Evolutionary conservation across 2,113 vertebrate species (phyloP), one percentile per base, ranked within the genome.

Genomic region (Larimichthys crocea): DNA sequence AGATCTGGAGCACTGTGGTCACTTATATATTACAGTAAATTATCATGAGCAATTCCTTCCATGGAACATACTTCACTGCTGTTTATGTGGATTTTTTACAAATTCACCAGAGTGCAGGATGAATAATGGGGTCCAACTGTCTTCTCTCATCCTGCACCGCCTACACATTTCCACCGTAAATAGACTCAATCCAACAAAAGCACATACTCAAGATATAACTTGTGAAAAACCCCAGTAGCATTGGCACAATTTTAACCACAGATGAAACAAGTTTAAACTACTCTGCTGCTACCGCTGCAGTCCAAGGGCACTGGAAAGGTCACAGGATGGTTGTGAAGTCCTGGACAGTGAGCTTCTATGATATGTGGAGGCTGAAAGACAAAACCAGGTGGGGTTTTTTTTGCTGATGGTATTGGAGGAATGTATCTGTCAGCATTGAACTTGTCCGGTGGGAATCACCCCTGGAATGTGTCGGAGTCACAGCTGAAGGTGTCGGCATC

Each of bases 381-480:
- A 40, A 52, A 70, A 77, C 80, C 83, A 84, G 90, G 83, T 90
- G 90, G 83, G 60, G 26, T 26, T 40, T 40, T 40, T 75, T 75
- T 75, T 64, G n/a, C 50, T 79, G 68, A 82, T 35, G 62, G 74
- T 17, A 86, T 53, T 10, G 35, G 15, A 80, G 84, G 88, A 92
- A 90, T 89, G 85, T 64, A 3, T 82, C 64, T 75, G 86, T 85
- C 89, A 90, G 87, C 82, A 31, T 31, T 63, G 87, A 86, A 90
- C 83, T 81, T 78, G 79, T 86, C 81, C 4, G 24, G 2, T 73
- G 76, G 84, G 80, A 83, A 76, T 87, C 76, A 49, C 1, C 68
- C 40, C 70, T 71, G 83, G 69, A 90, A 91, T 92, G 89, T 86
- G 74, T 35, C 46, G 14, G 16, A 24, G 22, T 83, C 88, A 89